Conservation (phyloP, 2,888 invertebrate genomes). For the Callosobruchus maculatus region DNA sequence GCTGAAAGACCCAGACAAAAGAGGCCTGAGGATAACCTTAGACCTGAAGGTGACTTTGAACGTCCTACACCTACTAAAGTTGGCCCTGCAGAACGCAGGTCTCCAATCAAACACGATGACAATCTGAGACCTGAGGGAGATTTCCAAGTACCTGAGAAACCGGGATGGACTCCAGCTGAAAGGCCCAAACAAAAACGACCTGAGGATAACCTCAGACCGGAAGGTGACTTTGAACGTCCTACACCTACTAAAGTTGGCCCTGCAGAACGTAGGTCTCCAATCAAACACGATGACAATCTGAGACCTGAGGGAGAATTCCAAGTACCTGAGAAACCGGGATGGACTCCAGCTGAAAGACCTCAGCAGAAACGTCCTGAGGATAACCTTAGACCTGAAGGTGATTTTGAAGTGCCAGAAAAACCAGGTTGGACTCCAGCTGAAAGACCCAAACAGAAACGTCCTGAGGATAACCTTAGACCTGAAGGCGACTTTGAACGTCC, state of each 20-base stretch:
- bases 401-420: constrained; percentile 51
- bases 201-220: constrained; percentile 46
- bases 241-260: constrained; percentile 31
- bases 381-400: constrained; percentile 50
- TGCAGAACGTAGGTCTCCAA: constrained; percentile 46
- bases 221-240: constrained; percentile 47
- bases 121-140: constrained; percentile 52
- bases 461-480: constrained; percentile 52
- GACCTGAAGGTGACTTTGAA: constrained; percentile 61
- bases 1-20: constrained; percentile 48
- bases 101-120: constrained; percentile 42
- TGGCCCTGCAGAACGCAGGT: constrained; percentile 47
- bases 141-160: constrained; percentile 51
- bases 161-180: constrained; percentile 43
- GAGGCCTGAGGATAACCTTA: constrained; percentile 59
- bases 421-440: constrained; percentile 48
- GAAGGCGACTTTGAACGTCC: constrained; percentile 52
- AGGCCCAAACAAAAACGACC: constrained; percentile 51
- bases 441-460: constrained; percentile 37
- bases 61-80: constrained; percentile 42
- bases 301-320: constrained; percentile 55
- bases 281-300: constrained; percentile 54
- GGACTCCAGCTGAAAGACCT: constrained; percentile 40
- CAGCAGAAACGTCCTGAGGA: constrained; percentile 44
- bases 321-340: constrained; percentile 41